phyloP scores from a whole-genome alignment of 1,140 invertebrate genomes.

The Cyclina sinensis region DNA sequence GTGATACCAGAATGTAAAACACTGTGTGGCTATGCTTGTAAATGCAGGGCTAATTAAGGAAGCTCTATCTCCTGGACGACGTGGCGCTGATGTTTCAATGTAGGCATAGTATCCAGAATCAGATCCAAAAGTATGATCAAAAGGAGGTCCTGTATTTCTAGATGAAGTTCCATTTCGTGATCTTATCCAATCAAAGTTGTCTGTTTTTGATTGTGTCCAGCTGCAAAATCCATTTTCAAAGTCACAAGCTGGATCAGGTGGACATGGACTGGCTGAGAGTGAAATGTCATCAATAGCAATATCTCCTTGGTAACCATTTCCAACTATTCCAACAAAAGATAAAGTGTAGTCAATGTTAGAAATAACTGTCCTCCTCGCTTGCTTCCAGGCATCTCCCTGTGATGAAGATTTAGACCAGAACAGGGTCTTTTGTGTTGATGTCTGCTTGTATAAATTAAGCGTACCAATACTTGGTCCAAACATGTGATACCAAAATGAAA shows the following conservation, averaged over 20 bases:
- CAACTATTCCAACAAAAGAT: constrained; percentile 73
- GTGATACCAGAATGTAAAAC: constrained; percentile 91
- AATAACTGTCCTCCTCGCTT: constrained; percentile 70
- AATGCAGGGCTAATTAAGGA: constrained; percentile 71
- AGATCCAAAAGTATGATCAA: constrained; percentile 90
- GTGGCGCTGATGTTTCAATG: constrained; percentile 81
- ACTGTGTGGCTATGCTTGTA: constrained; percentile 64
- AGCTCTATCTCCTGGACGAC: constrained; percentile 73
- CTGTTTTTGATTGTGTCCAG: constrained; percentile 75
- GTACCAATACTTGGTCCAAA: constrained; percentile 88
- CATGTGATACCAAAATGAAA: constrained; percentile 92
- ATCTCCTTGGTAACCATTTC: constrained; percentile 77
- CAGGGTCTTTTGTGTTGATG: constrained; percentile 55
- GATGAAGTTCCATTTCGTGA: constrained; percentile 84
- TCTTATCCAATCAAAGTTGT: constrained; percentile 82
- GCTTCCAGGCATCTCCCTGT: constrained; percentile 76
- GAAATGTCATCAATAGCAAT: constrained; percentile 86
- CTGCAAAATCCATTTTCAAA: constrained; percentile 82
- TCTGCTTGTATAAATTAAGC: constrained; percentile 69
- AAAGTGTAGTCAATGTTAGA: constrained; percentile 71
- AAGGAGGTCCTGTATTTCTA: constrained; percentile 91
- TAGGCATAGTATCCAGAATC: constrained; percentile 82
- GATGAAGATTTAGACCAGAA: constrained; percentile 75
- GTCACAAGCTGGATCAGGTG: constrained; percentile 72
- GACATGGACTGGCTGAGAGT: constrained; percentile 76